Conservation (phyloP, 2,113 vertebrate genomes). For the Eulemur rufifrons region DNA sequence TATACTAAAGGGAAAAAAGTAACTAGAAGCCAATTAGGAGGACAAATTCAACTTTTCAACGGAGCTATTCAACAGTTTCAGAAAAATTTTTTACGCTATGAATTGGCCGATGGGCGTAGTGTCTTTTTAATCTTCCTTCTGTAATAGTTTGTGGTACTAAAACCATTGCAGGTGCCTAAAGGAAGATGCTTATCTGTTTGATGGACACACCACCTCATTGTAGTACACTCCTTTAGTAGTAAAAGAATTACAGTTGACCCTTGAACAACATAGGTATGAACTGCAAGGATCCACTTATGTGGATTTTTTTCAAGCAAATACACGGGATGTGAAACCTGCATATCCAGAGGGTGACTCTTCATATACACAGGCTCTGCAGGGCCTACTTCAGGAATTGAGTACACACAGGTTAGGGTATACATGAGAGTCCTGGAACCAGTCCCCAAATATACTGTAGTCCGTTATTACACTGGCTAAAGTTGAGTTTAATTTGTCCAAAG, state of each 20-base stretch:
- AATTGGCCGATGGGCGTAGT: too few species aligned
- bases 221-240: background rate
- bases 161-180: too few species aligned
- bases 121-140: background rate
- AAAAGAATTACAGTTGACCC: background rate
- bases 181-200: background rate
- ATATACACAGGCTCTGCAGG: background rate
- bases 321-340: background rate
- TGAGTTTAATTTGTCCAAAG: background rate
- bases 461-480: background rate
- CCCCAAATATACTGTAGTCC: background rate
- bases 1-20: background rate
- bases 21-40: background rate
- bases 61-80: background rate
- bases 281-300: background rate
- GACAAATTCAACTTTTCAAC: background rate
- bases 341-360: background rate
- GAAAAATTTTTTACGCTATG: background rate
- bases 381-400: background rate
- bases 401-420: background rate
- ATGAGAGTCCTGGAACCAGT: background rate
- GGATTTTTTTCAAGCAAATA: background rate
- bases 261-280: background rate
- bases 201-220: fast-evolving
- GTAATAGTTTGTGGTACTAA: too few species aligned